Base-by-base conservation (phyloP, 2,888 invertebrate species). In the Pachycephus smyrnensis region DNA sequence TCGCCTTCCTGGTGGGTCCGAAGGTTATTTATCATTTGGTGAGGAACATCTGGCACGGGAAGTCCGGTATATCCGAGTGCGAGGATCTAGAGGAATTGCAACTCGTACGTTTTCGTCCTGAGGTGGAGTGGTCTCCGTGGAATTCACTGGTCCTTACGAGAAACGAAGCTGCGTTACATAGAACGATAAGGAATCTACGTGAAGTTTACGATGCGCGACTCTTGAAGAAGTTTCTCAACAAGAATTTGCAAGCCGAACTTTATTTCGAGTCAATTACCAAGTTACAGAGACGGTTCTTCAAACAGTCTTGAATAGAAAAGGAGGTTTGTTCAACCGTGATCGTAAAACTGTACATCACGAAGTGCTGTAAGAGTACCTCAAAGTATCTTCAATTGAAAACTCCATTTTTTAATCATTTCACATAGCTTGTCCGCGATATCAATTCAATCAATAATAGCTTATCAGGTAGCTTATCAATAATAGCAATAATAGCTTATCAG, bases 81-180 rank as follows among this genome's bases (percentile, higher is more conserved):
- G 93, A 93, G 81, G 96, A 97, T 87, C 92, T 97, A 23, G 94
- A 94, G 75, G 94, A 96, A 84, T 92, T 98, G 80, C 93, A 94
- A 87, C 92, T 98, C 80, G 95, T 95, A 78, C 94, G 98, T 32
- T 98, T 98, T 96, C 93, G 94, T 82, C 93, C 94, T 55, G 92
- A 94, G 69, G 93, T 94, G 82, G 96, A 96, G 84, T 98, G 98
- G 98, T 94, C 97, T 0, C 98, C 98, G 0, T 98, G 98, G 98
- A 98, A 98, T 91, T 97, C 96, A 89, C 94, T 98, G 84, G 93
- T 98, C 69, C 92, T 98, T 3, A 98, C 98, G 0, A 94, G 95
- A 75, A 94, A 95, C 80, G 98, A 98, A 92, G 95, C 96, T 80
- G 94, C 94, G 76, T 94, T 95, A 79, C 98, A 98, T 90, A 92